A percentile compares a stretch with the other conserved stretches of the same genome.
phyloP scores from a whole-genome alignment of 2,888 invertebrate genomes.

The Poecilobothrus nobilitatus region DNA sequence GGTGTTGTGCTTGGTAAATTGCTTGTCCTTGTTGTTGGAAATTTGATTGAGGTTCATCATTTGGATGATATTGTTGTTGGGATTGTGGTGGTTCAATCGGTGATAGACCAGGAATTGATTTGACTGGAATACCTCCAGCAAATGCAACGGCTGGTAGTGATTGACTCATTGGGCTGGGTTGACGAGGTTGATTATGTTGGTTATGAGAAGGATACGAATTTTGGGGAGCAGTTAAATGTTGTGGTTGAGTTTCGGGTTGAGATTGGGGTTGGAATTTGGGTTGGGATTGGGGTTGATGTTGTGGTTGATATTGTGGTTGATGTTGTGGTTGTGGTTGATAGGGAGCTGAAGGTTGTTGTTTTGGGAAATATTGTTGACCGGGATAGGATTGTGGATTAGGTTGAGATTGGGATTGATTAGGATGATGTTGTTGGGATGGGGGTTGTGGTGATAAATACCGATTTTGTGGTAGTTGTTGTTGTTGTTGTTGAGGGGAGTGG shows the following conservation, averaged over 20 bases:
- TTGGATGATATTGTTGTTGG: not conserved
- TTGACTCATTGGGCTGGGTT: conserved; percentile 10
- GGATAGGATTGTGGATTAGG: conserved; percentile 22
- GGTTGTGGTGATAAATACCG: not conserved
- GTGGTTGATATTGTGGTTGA: conserved; percentile 16
- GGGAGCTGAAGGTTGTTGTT: not conserved
- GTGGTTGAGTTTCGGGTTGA: not conserved
- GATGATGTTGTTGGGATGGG: not conserved
- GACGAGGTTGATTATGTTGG: conserved; percentile 24
- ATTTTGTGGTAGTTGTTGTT: too few relatives aligned
- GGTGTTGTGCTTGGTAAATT: conserved; percentile 10
- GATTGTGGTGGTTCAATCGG: conserved; percentile 10
- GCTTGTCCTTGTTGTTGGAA: conserved; percentile 10
- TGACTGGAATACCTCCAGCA: conserved; percentile 21
- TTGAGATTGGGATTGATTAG: not conserved
- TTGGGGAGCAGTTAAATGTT: not conserved
- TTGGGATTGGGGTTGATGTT: conserved; percentile 15
- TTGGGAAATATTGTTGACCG: not conserved
- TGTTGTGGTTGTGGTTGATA: conserved; percentile 12
- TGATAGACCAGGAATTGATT: conserved; percentile 13
- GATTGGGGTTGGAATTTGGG: conserved; percentile 19
- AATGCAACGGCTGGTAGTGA: conserved; percentile 20
- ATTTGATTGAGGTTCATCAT: conserved; percentile 9
- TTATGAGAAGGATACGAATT: conserved; percentile 17
- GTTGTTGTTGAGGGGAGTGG: not conserved